Evolutionary conservation across 2,797 vertebrate genomes (phyloP).

Genomic region (Gadopsis bispinosus): DNA sequence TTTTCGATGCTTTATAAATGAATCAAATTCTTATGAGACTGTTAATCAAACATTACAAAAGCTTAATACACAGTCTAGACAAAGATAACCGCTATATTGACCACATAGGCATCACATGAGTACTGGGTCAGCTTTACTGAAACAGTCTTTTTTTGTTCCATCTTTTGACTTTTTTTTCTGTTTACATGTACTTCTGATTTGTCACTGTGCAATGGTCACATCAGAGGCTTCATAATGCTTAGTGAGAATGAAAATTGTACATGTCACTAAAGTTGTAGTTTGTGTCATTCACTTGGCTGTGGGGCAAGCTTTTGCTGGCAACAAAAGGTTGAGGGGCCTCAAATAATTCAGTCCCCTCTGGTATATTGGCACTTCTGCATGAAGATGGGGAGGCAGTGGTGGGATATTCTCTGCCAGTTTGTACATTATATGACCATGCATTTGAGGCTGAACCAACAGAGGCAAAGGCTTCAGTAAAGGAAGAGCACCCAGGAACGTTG

Average conservation of each 20-base stretch:
- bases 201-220: not conserved
- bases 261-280: conserved; percentile 76
- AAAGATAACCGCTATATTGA: not conserved
- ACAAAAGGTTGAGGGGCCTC: conserved; percentile 59
- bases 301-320: conserved; percentile 73
- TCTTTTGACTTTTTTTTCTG: not conserved
- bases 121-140: not conserved
- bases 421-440: conserved; percentile 47
- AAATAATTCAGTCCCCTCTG: conserved; percentile 83
- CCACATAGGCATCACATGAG: not conserved
- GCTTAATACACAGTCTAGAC: conserved; percentile 5
- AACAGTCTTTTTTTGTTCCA: not conserved
- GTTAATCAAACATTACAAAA: conserved; percentile 1
- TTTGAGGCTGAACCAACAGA: conserved; percentile 57
- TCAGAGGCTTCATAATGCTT: conserved; percentile 8
- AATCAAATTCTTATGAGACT: not conserved
- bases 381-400: conserved; percentile 3
- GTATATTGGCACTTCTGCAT: conserved; percentile 72
- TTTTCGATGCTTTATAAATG: conserved; percentile 3
- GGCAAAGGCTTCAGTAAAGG: conserved; percentile 56
- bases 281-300: conserved; percentile 56
- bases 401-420: conserved; percentile 23
- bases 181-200: not conserved
- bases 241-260: conserved; percentile 74
- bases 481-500: conserved; percentile 57